Base-by-base conservation (phyloP, 37 sponge, comb jelly and placozoan species). In the Corticium candelabrum region DNA sequence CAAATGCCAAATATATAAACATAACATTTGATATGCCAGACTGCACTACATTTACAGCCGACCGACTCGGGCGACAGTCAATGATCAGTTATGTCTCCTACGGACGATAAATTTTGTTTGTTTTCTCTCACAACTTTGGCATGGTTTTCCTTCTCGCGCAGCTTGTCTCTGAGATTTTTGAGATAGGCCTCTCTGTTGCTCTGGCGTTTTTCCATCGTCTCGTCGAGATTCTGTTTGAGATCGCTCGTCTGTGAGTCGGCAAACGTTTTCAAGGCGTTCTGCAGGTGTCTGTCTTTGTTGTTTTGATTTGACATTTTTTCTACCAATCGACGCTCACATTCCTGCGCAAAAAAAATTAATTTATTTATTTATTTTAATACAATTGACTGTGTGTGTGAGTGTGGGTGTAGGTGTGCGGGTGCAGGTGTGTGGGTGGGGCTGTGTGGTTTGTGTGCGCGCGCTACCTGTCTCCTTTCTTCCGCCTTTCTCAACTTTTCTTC, bases 181-280 rank as follows among this genome's bases (percentile, higher is more conserved):
- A 81, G 32, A 35, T 81, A 72, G 1, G 75, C 76, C 75, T 81
- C 82, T 76, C 82, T 73, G 67, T 81, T 81, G 34, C 74, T 75
- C 34, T 77, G 7, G 76, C 7, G 71, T 21, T 69, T 30, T 38
- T 34, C 75, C 75, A 81, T 73, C 21, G 40, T 33, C 2, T 79
- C 37, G 11, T 38, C 41, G 29, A 81, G 67, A 31, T 50, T 15
- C 74, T 80, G 30, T n/a, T n/a, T n/a, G 0, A 72, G 57, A 68
- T 79, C 74, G 35, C 68, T 68, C 35, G 34, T 80, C 31, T 80
- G 80, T 0, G 40, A 37, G 35, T 80, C 31, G 0, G 73, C 71
- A 3, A 34, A 37, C 0, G 5, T 39, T 1, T 3, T 31, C 0
- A 75, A 75, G 30, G 57, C 56, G 0, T 37, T 15, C 3, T 76